Evolutionary conservation across 1,140 invertebrate species (phyloP).

Genomic region (Halictus rubicundus): DNA sequence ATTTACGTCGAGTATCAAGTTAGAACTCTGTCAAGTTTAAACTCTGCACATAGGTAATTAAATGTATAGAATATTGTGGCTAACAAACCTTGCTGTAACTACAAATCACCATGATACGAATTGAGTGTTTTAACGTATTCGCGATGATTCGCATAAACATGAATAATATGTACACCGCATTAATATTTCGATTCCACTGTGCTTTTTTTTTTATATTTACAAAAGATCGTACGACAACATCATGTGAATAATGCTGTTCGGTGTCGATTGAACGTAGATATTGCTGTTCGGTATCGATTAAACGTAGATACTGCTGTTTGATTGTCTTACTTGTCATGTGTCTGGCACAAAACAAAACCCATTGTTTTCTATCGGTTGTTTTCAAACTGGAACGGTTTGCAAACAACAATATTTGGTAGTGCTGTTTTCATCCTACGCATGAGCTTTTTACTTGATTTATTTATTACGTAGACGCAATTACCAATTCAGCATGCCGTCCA

Average conservation of each 20-base stretch:
- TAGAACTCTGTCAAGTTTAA: too few relatives aligned
- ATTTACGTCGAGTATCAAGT: background rate
- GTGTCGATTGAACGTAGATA: background rate
- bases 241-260: background rate
- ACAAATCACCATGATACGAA: background rate
- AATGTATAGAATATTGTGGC: constrained; percentile 12
- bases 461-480: constrained; percentile 60
- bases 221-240: background rate
- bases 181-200: background rate
- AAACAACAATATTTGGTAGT: constrained; percentile 25
- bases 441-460: constrained; percentile 69
- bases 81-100: constrained; percentile 24
- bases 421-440: constrained; percentile 66
- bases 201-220: background rate
- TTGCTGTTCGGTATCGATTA: background rate
- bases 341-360: constrained; percentile 11
- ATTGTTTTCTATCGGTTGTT: constrained; percentile 18
- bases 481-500: constrained; percentile 68
- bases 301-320: constrained; percentile 8
- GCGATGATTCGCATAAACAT: background rate
- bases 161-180: background rate
- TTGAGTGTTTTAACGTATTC: constrained; percentile 1
- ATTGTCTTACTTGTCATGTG: constrained; percentile 33
- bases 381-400: constrained; percentile 17
- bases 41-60: too few relatives aligned